A percentile compares a stretch with the other conserved stretches of the same genome.
Conservation (phyloP, 2,113 vertebrate genomes). For the Taxidea taxus region DNA sequence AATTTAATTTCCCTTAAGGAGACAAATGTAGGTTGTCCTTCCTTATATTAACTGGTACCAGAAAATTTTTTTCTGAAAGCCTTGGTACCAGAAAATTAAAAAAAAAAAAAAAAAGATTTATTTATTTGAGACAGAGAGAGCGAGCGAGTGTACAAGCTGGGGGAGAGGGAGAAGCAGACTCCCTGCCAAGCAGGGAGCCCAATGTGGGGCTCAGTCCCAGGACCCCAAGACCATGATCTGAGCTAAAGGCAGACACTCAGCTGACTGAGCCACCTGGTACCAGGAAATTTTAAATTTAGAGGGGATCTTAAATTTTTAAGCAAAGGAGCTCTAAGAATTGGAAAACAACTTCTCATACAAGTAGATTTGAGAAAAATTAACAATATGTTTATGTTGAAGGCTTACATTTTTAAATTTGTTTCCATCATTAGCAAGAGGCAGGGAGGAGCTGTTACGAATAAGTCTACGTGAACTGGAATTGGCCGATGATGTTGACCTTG, state of each 20-base stretch:
- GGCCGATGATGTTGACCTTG: conserved; percentile 93
- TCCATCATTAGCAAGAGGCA: conserved; percentile 88
- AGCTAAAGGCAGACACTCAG: neutral
- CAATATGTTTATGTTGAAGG: neutral
- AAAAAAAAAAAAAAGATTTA: too few relatives aligned
- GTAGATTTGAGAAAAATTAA: neutral
- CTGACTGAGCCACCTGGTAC: neutral
- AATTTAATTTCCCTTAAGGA: neutral
- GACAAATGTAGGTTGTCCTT: neutral
- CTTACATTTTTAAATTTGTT: conserved; percentile 56
- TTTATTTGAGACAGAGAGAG: too few relatives aligned
- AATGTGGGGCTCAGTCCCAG: too few relatives aligned
- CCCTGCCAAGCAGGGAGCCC: too few relatives aligned
- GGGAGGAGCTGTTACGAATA: conserved; percentile 94
- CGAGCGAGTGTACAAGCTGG: too few relatives aligned
- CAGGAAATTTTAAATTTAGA: too few relatives aligned
- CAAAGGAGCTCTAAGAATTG: neutral
- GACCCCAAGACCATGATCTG: neutral
- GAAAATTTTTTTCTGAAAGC: neutral
- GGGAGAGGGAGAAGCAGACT: too few relatives aligned
- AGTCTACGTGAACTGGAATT: conserved; percentile 95
- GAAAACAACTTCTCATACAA: neutral
- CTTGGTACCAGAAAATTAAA: neutral
- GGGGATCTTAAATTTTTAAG: neutral
- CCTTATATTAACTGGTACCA: neutral